Evolutionary conservation across 53 echinoderm and acorn worm genomes (phyloP), one percentile per base, ranked within the genome.

Genomic region (Pentamera pediparva): DNA sequence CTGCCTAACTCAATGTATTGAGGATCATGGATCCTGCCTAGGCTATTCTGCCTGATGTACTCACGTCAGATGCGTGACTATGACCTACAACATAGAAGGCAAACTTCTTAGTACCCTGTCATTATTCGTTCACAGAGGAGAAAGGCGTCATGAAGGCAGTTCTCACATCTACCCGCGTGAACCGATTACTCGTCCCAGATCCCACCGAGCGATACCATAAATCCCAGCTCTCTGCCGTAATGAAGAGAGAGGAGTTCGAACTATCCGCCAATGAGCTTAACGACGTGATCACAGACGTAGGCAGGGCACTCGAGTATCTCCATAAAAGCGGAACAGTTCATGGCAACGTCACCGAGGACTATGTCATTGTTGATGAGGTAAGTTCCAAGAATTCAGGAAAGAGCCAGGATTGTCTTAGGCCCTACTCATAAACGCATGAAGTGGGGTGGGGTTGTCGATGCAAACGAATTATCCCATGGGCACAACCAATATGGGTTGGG

Each of bases 281-380:
- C 5, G 47, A 57, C 4, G 25, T 83, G 5, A 27, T 35, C 0
- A 27, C 56, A 13, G 83, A 83, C 31, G 7, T 83, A 21, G 37
- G 27, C 7, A 32, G 37, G 17, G 69, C 74, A 41, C 41, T 83
- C 13, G 56, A 69, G 5, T 40, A 35, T 32, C 53, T 83, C 24
- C 76, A 83, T 39, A 40, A 24, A 17, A 67, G 57, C 55, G 58
- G 59, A 6, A 28, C 76, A 24, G 22, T 37, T 28, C 77, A 83
- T 35, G 77, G 82, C 18, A 28, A 52, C 28, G 47, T 83, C 15
- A 34, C 47, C 51, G 51, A 56, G 47, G 69, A 77, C 2, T 56
- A 83, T 26, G 38, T 83, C 30, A 48, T 69, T 12, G 69, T 83
- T 35, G 76, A 76, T 31, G 56, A 69, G 69, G 67, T 67, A n/a